These are phyloP conservation scores for Notarius lentiginosus DNA, from an alignment of 2,113 vertebrate species.

Conservation along the genomic window DNA sequence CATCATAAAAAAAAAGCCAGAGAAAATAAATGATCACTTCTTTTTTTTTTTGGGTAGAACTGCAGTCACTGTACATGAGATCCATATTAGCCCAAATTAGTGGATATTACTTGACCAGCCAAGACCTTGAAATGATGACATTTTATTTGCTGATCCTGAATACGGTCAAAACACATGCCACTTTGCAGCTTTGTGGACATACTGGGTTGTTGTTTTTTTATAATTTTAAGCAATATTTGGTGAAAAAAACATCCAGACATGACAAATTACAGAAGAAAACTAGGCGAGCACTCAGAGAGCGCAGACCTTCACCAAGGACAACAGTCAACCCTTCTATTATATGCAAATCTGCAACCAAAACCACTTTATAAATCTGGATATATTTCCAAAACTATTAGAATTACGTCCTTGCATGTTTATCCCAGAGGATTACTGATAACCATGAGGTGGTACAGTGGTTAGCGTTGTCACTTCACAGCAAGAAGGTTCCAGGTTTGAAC, in stretches of 20 bases:
- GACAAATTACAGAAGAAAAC: not conserved
- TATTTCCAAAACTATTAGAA: too few species aligned
- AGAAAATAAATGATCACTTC: not conserved
- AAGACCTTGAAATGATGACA: not conserved
- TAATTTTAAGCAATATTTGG: not conserved
- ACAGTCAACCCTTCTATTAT: too few species aligned
- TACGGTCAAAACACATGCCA: not conserved
- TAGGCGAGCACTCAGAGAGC: too few species aligned
- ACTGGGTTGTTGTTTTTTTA: not conserved
- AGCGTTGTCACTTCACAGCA: too few species aligned
- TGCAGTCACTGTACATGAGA: not conserved
- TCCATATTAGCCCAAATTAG: not conserved
- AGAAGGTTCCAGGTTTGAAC: too few species aligned
- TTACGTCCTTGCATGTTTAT: too few species aligned
- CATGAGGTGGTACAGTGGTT: too few species aligned
- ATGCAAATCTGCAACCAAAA: too few species aligned
- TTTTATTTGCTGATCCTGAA: not conserved
- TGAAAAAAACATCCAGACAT: not conserved
- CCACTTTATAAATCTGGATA: too few species aligned
- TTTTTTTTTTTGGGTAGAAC: not conserved
- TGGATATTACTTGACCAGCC: not conserved
- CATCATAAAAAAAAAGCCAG: not conserved
- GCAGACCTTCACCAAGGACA: too few species aligned
- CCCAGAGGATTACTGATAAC: too few species aligned
- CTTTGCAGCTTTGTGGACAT: not conserved